A percentile compares a stretch with the other conserved stretches of the same genome.
These are phyloP conservation scores for Drosophila carrolli DNA, from an alignment of 1,140 invertebrate genomes.

Conservation along the genomic window DNA sequence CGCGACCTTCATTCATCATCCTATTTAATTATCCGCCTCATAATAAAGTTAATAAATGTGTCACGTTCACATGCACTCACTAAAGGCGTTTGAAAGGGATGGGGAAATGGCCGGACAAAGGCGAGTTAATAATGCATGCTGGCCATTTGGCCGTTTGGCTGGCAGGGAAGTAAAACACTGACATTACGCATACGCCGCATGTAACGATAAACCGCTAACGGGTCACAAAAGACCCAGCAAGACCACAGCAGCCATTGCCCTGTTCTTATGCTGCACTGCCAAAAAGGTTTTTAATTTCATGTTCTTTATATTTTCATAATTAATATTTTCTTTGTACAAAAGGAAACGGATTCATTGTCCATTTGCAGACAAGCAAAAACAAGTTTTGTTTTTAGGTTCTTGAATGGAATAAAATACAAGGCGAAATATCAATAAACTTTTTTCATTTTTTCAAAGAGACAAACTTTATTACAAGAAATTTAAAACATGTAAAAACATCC, in stretches of 20 bases:
- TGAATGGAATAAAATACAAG: too few relatives aligned
- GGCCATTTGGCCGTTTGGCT: conserved; percentile 27
- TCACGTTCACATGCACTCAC: conserved; percentile 28
- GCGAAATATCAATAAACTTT: too few relatives aligned
- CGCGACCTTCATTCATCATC: conserved; percentile 52
- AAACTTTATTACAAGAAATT: too few relatives aligned
- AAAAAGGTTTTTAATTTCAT: not conserved
- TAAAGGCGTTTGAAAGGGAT: conserved; percentile 1
- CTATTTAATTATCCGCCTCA: conserved; percentile 68
- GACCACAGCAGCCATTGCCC: conserved; percentile 29
- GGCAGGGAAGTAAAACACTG: conserved; percentile 24
- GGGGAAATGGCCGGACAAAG: conserved; percentile 20
- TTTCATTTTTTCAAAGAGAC: too few relatives aligned
- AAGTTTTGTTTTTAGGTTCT: too few relatives aligned
- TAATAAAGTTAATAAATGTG: conserved; percentile 57
- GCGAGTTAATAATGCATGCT: conserved; percentile 62
- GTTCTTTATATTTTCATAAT: too few relatives aligned
- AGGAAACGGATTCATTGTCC: too few relatives aligned
- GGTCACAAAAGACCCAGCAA: conserved; percentile 51
- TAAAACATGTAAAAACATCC: too few relatives aligned
- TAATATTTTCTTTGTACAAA: too few relatives aligned
- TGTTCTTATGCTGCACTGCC: conserved; percentile 4
- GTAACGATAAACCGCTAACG: conserved; percentile 56
- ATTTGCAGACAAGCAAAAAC: too few relatives aligned
- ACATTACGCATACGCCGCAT: conserved; percentile 65